Percentiles rank a stretch among this genome's conserved stretches.
phyloP scores from a whole-genome alignment of 2,113 vertebrate species.

The Malurus cyaneus region DNA sequence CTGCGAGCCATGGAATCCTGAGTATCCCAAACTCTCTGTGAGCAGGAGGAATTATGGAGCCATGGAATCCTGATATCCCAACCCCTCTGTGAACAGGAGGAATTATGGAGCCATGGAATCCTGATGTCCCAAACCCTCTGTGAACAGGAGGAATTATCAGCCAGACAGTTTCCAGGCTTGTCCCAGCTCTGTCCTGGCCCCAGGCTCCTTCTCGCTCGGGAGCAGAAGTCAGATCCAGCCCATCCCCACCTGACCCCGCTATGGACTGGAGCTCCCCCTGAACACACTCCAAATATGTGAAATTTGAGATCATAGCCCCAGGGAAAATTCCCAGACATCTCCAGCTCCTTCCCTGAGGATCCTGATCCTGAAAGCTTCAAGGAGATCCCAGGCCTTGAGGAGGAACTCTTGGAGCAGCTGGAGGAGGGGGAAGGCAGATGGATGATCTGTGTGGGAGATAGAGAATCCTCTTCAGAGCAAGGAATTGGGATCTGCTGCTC shows the following conservation, averaged over 20 bases:
- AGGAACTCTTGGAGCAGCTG: background rate
- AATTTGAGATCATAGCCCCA: rapidly evolving
- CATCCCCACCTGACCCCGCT: rapidly evolving
- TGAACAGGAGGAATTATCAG: background rate
- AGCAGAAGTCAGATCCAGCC: background rate
- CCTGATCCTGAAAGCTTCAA: background rate
- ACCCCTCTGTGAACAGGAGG: no score
- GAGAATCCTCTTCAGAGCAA: background rate
- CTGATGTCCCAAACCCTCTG: no score
- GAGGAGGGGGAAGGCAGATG: background rate
- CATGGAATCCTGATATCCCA: no score
- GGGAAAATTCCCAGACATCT: background rate
- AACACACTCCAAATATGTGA: background rate
- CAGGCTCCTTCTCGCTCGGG: background rate
- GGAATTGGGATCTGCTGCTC: background rate
- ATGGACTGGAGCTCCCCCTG: background rate
- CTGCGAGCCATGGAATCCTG: no score
- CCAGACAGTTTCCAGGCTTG: background rate
- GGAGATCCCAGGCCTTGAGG: rapidly evolving
- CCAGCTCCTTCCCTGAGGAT: background rate
- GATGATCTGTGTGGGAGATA: rapidly evolving
- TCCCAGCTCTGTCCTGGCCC: background rate
- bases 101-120: no score
- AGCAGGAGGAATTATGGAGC: background rate
- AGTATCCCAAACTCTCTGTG: background rate